These are phyloP conservation scores for Calameuta filiformis DNA, from an alignment of 2,888 invertebrate genomes.

Conservation along the genomic window DNA sequence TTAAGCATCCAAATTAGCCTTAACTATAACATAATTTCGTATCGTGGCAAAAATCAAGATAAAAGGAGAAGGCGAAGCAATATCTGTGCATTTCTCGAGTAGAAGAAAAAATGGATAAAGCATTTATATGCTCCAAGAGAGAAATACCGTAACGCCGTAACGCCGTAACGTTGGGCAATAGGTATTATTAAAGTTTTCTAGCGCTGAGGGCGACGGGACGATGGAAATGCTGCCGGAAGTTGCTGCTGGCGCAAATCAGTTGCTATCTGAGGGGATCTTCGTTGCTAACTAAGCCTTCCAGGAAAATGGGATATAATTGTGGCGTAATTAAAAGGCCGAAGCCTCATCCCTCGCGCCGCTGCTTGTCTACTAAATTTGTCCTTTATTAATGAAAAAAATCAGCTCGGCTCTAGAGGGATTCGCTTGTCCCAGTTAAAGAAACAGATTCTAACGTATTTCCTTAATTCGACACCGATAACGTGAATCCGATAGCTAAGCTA, in stretches of 20 bases:
- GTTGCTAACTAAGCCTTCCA: no score
- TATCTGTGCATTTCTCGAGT: no score
- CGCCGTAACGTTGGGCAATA: neutral
- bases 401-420: neutral
- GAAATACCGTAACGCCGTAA: no score
- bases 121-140: no score
- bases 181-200: slow-evolving; percentile 3
- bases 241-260: neutral
- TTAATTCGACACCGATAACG: no score
- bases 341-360: slow-evolving; percentile 14
- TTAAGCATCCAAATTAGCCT: neutral
- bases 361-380: slow-evolving; percentile 30
- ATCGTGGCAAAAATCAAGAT: no score
- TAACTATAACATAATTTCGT: neutral
- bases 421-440: neutral
- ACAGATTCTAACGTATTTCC: no score
- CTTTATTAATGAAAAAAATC: slow-evolving; percentile 26
- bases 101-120: no score
- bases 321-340: slow-evolving; percentile 31
- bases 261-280: no score
- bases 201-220: neutral
- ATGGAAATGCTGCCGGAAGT: neutral
- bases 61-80: no score
- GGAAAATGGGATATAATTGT: slow-evolving; percentile 13
- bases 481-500: no score